Base-by-base conservation (phyloP, 2,888 invertebrate genomes). In the Anaspis maculata region DNA sequence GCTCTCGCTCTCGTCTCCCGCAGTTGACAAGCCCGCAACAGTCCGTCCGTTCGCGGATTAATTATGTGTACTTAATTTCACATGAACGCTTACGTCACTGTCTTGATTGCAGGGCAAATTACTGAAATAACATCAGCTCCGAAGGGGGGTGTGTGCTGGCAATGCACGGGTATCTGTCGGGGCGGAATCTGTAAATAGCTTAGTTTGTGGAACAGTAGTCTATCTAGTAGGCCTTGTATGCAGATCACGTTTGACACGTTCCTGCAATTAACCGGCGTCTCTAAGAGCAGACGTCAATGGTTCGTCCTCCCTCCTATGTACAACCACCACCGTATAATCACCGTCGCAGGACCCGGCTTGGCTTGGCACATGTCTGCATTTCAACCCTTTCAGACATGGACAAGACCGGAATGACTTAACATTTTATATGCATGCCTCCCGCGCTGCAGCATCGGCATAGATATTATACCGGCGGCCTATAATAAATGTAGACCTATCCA, bases 231-330 rank as follows among this genome's bases (percentile, higher is more conserved):
- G 42, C 45, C 30, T 41, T 38, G 46, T 50, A 58, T 60, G 57
- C 59, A 59, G 55, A 59, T 59, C 59, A 57, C 59, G 59, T 59
- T 54, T 53, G 57, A 58, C 60, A 60, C 59, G 60, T 56, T 51
- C 52, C 44, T 44, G 55, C 59, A 59, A 60, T 60, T 60, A 60
- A 59, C 54, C 39, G 49, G 37, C 25, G 23, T 31, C 27, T 31
- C 27, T 26, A 37, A 25, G 27, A 30, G 30, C 33, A 27, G 31
- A 38, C 36, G 36, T 41, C 38, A 41, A 26, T 33, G 27, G 24
- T 7, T 15, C 25, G 13, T 15, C 16, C 25, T 19, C n/a, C n/a
- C n/a, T n/a, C n/a, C n/a, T n/a, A n/a, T n/a, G n/a, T n/a, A n/a
- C n/a, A n/a, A n/a, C n/a, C n/a, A n/a, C n/a, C n/a, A n/a, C n/a